Conservation (phyloP, 2,888 invertebrate species). For the Acanthococcus lagerstroemiae region DNA sequence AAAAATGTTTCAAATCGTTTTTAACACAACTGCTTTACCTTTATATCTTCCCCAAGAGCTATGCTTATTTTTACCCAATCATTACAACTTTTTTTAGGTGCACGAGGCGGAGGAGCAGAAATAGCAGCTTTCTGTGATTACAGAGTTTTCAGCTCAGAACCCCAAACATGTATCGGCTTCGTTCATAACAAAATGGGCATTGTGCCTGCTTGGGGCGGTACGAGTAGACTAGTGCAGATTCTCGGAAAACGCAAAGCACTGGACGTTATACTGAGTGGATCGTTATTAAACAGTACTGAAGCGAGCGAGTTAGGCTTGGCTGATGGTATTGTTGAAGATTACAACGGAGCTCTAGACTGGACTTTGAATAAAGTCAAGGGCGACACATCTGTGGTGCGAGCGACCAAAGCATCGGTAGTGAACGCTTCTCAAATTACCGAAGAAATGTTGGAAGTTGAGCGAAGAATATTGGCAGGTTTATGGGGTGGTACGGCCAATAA, state of each 20-base stretch:
- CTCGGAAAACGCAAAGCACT: slow-evolving; percentile 43
- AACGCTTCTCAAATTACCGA: neutral
- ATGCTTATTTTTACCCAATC: too few relatives aligned
- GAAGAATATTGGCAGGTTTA: slow-evolving; percentile 41
- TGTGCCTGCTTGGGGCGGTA: slow-evolving; percentile 47
- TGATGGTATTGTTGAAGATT: slow-evolving; percentile 40
- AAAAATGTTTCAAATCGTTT: too few relatives aligned
- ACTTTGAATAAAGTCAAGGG: slow-evolving; percentile 38
- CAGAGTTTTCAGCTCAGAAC: slow-evolving; percentile 41
- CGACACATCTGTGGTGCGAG: slow-evolving; percentile 38
- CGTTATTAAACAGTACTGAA: slow-evolving; percentile 40
- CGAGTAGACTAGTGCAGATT: slow-evolving; percentile 42
- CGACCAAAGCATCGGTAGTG: slow-evolving; percentile 36
- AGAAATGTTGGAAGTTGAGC: slow-evolving; percentile 40
- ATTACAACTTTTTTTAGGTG: slow-evolving; percentile 37
- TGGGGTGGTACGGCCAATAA: slow-evolving; percentile 44
- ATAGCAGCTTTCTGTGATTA: slow-evolving; percentile 46
- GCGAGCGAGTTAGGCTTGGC: slow-evolving; percentile 43
- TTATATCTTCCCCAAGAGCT: too few relatives aligned
- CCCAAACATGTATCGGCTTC: slow-evolving; percentile 42
- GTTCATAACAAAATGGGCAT: slow-evolving; percentile 46
- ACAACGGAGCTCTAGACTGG: slow-evolving; percentile 40
- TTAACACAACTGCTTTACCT: too few relatives aligned
- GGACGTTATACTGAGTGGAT: slow-evolving; percentile 41
- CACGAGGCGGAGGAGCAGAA: slow-evolving; percentile 49